Base-by-base conservation (phyloP, 1,140 invertebrate genomes). In the Hylyphantes graminicola region DNA sequence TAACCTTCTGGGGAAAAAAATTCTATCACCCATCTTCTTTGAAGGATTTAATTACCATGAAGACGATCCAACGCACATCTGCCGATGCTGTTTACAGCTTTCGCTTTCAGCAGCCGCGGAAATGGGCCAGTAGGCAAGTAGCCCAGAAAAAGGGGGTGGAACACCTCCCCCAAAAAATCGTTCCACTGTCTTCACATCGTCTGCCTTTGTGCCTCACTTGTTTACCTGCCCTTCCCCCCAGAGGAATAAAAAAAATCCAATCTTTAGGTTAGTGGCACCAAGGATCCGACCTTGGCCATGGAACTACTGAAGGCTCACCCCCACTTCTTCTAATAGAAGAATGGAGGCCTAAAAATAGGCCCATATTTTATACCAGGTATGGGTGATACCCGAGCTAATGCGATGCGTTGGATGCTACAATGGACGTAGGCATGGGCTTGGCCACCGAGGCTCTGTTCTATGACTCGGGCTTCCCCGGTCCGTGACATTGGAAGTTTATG, bases 241-340 rank as follows among this genome's bases (percentile, higher is more conserved):
- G 50, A 13, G 54, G 72, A 19, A 73, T 50, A 63, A 21, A 13
- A n/a, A 53, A 81, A 70, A 53, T 35, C 35, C 35, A 35, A 35
- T 81, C 78, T 72, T 54, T 68, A 81, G 78, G 78, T 81, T 81
- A 81, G 78, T 81, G 73, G 78, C 78, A 81, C 78, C 78, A 61
- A 78, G 35, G 35, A 72, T 12, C 9, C 57, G 78, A 81, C 78
- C 78, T 81, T 81, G 78, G 78, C 78, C 7, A 63, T 81, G 78
- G 50, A 12, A 12, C 12, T 12, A 61, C 17, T 61, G 7, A 7
- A 54, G 61, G 54, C 53, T 78, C 13, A 65, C 67, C 67, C 50
- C 68, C 35, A 10, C 53, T 61, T 50, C n/a, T 12, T n/a, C 48
- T 78, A 48, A n/a, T n/a, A n/a, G n/a, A n/a, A n/a, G 17, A 63